Base-by-base conservation (phyloP, 2,888 invertebrate species). In the Philaethria dido region DNA sequence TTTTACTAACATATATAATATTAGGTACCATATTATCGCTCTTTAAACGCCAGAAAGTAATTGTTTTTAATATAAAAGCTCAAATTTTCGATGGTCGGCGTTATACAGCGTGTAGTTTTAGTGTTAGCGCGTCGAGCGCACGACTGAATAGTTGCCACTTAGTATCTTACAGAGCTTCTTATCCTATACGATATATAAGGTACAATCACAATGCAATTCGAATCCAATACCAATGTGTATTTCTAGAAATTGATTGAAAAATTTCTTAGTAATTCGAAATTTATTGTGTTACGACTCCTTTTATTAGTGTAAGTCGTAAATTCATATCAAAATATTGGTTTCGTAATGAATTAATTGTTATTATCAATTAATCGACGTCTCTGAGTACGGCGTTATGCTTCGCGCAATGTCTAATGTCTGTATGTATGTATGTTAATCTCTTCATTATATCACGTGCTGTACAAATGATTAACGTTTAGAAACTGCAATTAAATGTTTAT, bases 111-210 rank as follows among this genome's bases (percentile, higher is more conserved):
- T 29, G 47, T 64, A 61, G 52, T 13, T 14, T 20, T 54, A 61
- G 54, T 11, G 11, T 1, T n/a, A 20, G 66, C 66, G 66, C 47
- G 16, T 8, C 25, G 18, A 11, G 57, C 60, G 68, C 68, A 64
- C 64, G 68, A 64, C 64, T 68, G 68, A 60, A 16, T 64, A 66
- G 62, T 50, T 65, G 42, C 22, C 45, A 22, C 45, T n/a, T 44
- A 55, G 39, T 20, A 36, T 44, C 29, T 50, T 52, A 25, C 36
- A 13, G 62, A 42, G 52, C 42, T 44, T 42, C 14, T 13, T 18
- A 48, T 52, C 39, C 44, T 25, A 29, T 29, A 16, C 3, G 16
- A 25, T 44, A 42, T 11, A 16, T 16, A 62, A 47, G 66, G 66
- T 66, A 66, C 66, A 66, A 66, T 66, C 66, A 45, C 42, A 8